These are phyloP conservation scores for Conus canariensis DNA, from an alignment of 2,888 invertebrate genomes.

Conservation along the genomic window DNA sequence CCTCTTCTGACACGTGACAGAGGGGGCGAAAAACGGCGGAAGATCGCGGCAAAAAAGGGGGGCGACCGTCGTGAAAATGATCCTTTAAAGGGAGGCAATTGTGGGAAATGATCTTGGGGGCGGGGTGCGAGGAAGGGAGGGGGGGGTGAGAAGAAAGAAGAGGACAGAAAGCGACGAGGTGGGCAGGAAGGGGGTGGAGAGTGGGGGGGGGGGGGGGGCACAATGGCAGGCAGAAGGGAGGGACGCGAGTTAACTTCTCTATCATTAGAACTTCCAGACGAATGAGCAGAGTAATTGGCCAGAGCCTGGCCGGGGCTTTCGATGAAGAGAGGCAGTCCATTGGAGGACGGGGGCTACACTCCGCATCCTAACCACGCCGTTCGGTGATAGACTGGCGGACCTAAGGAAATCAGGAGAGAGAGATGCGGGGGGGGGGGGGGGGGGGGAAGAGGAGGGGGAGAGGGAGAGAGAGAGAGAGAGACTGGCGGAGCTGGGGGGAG, in stretches of 20 bases:
- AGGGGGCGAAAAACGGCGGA: not conserved
- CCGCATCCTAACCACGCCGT: not conserved
- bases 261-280: constrained; percentile 28
- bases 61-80: constrained; percentile 23
- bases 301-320: not conserved
- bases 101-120: constrained; percentile 22
- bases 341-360: not conserved
- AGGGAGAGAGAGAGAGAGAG: no score
- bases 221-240: not conserved
- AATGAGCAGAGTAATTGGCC: constrained; percentile 15
- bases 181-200: no score
- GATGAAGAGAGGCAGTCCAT: constrained; percentile 1
- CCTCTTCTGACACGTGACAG: no score
- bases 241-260: constrained; percentile 9
- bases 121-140: not conserved
- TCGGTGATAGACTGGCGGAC: not conserved
- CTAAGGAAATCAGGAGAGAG: not conserved
- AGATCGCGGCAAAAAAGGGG: not conserved
- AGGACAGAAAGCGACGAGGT: no score
- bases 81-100: constrained; percentile 31
- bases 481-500: no score
- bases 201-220: not conserved
- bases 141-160: no score
- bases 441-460: not conserved
- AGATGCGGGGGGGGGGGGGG: not conserved